These are phyloP conservation scores for Oxyruncus cristatus DNA, from an alignment of 2,113 vertebrate species.

Conservation along the genomic window DNA sequence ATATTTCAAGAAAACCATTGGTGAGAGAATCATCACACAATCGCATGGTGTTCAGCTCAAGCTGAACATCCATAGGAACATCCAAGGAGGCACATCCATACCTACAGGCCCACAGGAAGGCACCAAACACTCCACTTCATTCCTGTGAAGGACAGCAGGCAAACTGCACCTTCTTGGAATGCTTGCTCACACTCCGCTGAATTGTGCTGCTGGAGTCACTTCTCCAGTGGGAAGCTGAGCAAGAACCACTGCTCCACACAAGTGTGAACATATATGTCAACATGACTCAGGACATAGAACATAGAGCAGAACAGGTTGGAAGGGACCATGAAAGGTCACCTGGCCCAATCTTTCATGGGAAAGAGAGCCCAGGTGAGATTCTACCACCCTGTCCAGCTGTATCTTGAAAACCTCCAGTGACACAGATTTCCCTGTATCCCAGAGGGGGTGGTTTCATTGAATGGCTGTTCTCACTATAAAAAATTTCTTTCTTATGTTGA, in stretches of 20 bases:
- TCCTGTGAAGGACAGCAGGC: background rate
- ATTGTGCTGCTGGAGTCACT: background rate
- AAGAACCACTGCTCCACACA: background rate
- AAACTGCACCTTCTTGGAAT: background rate
- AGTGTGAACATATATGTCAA: fast-evolving
- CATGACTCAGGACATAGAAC: background rate
- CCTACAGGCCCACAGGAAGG: background rate
- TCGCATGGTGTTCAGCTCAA: background rate
- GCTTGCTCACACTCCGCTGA: fast-evolving
- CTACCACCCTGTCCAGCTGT: background rate
- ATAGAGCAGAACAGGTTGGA: background rate
- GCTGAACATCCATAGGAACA: too few relatives aligned
- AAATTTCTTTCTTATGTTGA: background rate
- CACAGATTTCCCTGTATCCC: background rate
- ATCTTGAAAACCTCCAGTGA: background rate
- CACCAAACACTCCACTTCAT: fast-evolving
- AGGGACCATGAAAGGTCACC: background rate
- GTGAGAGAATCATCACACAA: background rate
- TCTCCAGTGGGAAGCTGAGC: background rate
- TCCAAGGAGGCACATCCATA: background rate
- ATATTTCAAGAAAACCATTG: background rate
- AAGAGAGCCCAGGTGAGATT: background rate
- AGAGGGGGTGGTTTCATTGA: background rate
- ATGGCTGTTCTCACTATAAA: background rate
- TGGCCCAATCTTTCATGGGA: background rate